These are phyloP conservation scores for Diploscapter pachys DNA, from an alignment of 1,140 invertebrate genomes.

Conservation along the genomic window DNA sequence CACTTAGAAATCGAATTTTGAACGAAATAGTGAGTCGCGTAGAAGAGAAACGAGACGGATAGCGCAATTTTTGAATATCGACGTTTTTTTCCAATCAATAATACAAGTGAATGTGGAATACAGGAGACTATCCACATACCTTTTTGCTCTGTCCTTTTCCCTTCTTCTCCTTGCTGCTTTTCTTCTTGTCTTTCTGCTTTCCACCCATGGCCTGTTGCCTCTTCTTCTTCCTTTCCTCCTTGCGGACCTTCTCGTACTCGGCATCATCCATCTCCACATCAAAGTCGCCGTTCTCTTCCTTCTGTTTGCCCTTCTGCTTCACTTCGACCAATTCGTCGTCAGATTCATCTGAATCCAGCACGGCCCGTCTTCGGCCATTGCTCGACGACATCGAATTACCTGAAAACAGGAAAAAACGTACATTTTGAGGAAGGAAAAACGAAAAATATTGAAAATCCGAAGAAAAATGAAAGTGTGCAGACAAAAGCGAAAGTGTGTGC, in stretches of 20 bases:
- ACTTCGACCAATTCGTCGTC: constrained; percentile 2
- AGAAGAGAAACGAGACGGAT: no score
- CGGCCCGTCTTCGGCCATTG: background rate
- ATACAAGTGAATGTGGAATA: background rate
- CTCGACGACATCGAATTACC: background rate
- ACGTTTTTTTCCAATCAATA: background rate
- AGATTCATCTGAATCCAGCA: background rate
- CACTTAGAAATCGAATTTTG: background rate
- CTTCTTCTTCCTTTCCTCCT: background rate
- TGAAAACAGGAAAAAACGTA: background rate
- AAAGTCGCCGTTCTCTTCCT: background rate
- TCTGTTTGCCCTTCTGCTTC: background rate
- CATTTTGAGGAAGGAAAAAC: background rate
- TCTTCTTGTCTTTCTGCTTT: background rate
- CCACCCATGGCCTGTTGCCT: background rate
- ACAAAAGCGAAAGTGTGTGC: background rate
- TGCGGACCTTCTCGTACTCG: background rate
- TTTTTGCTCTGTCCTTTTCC: background rate
- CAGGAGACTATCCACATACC: no score
- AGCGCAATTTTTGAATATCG: no score
- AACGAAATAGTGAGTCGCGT: no score
- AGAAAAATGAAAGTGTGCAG: background rate
- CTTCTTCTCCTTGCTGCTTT: background rate
- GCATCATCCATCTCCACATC: background rate
- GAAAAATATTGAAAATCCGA: background rate